Conservation (phyloP, 2,797 vertebrate genomes). For the Pangasius krempfi region DNA sequence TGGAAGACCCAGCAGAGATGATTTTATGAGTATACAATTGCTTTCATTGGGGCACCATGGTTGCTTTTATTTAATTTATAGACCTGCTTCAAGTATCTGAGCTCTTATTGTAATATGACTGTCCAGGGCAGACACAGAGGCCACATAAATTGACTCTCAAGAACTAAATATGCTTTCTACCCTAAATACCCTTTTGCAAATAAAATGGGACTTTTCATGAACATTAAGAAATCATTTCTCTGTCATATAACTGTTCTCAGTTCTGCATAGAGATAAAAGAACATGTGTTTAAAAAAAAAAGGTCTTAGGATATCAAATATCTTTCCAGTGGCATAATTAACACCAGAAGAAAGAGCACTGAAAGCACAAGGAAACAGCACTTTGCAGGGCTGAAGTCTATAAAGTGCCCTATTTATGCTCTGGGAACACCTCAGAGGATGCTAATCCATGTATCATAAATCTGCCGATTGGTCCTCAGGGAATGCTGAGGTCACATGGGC, state of each 20-base stretch:
- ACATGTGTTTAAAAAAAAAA: too few relatives aligned
- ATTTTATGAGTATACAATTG: slow-evolving; percentile 56
- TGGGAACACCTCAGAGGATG: slow-evolving; percentile 3
- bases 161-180: background rate
- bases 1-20: slow-evolving; percentile 50
- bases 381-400: background rate
- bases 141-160: background rate
- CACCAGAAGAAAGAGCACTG: background rate
- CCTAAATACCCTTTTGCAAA: background rate
- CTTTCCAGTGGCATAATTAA: background rate
- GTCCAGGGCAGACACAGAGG: background rate
- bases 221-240: background rate
- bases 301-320: background rate
- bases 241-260: background rate
- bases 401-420: slow-evolving; percentile 3
- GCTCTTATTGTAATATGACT: slow-evolving; percentile 51
- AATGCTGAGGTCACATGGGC: slow-evolving; percentile 37
- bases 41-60: slow-evolving; percentile 50
- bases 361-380: background rate
- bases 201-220: background rate
- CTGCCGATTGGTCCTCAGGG: slow-evolving; percentile 35
- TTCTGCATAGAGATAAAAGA: background rate
- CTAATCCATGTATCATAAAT: slow-evolving; percentile 47
- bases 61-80: slow-evolving; percentile 56
- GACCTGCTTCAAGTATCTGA: slow-evolving; percentile 54